Evolutionary conservation across 2,113 vertebrate species (phyloP).

Genomic region (Nestor notabilis): DNA sequence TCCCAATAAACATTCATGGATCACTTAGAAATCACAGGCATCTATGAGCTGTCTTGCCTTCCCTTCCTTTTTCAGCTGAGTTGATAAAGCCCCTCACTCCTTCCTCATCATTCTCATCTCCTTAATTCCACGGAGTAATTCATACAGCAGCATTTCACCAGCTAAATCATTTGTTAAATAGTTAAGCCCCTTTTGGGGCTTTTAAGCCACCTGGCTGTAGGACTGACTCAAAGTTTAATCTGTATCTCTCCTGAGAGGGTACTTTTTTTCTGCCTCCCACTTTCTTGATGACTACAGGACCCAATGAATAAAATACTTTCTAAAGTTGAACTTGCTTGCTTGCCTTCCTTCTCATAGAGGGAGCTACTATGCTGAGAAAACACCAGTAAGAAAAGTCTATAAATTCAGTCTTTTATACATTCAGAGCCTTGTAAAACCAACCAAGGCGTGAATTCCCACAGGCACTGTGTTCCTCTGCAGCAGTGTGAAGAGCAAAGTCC

Average conservation of each 20-base stretch:
- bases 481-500: not conserved
- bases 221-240: conserved; percentile 11
- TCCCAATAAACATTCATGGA: conserved; percentile 66
- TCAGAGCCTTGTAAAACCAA: not conserved
- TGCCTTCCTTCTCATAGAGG: not conserved
- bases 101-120: not conserved
- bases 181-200: not conserved
- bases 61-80: not conserved
- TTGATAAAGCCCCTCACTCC: not conserved
- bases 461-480: not conserved
- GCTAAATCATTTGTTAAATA: not conserved
- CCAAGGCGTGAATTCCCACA: not conserved
- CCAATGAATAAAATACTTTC: conserved; percentile 22
- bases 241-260: conserved; percentile 4
- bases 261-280: not conserved
- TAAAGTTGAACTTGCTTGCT: not conserved
- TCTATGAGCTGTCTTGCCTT: conserved; percentile 22
- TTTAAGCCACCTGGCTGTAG: conserved; percentile 23
- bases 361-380: conserved; percentile 7
- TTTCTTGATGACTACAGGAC: not conserved
- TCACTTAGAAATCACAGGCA: conserved; percentile 51
- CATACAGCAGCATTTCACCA: not conserved
- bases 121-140: conserved; percentile 29
- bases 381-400: conserved; percentile 7
- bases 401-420: not conserved